Evolutionary conservation across 2,888 invertebrate species (phyloP).

Genomic region (Cyclophora albipunctata): DNA sequence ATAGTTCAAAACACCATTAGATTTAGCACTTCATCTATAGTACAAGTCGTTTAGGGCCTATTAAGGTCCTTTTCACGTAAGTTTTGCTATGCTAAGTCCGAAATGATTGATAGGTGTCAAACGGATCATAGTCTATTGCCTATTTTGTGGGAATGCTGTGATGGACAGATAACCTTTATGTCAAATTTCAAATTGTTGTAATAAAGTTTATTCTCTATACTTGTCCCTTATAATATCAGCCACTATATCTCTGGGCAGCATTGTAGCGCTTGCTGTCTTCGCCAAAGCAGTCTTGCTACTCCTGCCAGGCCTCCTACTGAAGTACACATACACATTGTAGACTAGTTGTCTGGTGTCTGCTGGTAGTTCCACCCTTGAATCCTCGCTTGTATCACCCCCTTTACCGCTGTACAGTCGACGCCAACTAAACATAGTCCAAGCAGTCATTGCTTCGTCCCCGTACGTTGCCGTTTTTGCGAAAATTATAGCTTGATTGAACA

Average conservation of each 20-base stretch:
- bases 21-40: too few relatives aligned
- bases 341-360: conserved; percentile 66
- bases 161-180: too few relatives aligned
- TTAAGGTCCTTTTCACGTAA: too few relatives aligned
- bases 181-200: too few relatives aligned
- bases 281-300: conserved; percentile 55
- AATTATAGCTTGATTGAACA: conserved; percentile 2
- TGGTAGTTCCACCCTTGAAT: conserved; percentile 51
- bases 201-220: conserved; percentile 28
- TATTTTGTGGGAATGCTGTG: too few relatives aligned
- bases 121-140: too few relatives aligned
- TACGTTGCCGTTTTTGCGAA: conserved; percentile 63
- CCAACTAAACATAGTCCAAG: conserved; percentile 73
- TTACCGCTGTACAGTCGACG: conserved; percentile 58
- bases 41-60: too few relatives aligned
- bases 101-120: too few relatives aligned
- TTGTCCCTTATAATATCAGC: conserved; percentile 65
- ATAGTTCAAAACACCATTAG: too few relatives aligned
- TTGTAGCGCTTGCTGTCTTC: conserved; percentile 64
- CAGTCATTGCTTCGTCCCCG: conserved; percentile 70
- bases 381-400: conserved; percentile 45
- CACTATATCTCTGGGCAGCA: conserved; percentile 64
- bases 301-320: conserved; percentile 57
- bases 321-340: conserved; percentile 67
- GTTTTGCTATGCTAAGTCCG: too few relatives aligned